Evolutionary conservation across 2,113 vertebrate species (phyloP), one percentile per base, ranked within the genome.

Genomic region (Cryptoleucopteryx plumbea): DNA sequence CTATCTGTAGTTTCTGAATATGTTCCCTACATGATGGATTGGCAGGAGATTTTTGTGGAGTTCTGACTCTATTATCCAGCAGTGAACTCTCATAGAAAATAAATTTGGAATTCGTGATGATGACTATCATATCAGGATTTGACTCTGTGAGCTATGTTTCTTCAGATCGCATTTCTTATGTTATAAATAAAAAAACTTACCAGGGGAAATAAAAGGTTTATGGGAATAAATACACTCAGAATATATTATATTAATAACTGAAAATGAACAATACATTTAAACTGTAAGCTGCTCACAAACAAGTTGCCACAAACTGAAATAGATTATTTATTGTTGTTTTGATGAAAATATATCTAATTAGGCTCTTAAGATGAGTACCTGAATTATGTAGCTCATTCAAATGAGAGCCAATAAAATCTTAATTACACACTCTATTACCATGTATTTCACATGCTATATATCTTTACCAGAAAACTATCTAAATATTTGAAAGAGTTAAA

Each of bases 51-150:
- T 91, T 94, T 66, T 84, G 68, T 87, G 65, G 86, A 89, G 83
- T 85, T 89, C 83, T 92, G 78, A 70, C 83, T 87, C 68, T 84
- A 45, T 90, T 97, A 94, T 96, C 95, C 95, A 96, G 94, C 94
- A 95, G 70, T 45, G 86, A 95, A 56, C 58, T 68, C 91, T 70
- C 71, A 36, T 3, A 47, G 65, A 82, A 95, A 84, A 53, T 68
- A 91, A 67, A 89, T 82, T 84, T 87, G 86, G 83, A 93, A 78
- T 82, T 94, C 43, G 42, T 88, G 63, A 67, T 67, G 48, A 70
- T 92, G 80, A n/a, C 72, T 75, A 23, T 92, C 36, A 32, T 79
- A 82, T 40, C 77, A 75, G 73, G 66, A 67, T 92, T 84, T 74
- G 65, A 48, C 65, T 86, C 90, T 47, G 36, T 77, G 31, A 91